Evolutionary conservation across 2,797 vertebrate species (phyloP).

Genomic region (Trichosurus vulpecula): DNA sequence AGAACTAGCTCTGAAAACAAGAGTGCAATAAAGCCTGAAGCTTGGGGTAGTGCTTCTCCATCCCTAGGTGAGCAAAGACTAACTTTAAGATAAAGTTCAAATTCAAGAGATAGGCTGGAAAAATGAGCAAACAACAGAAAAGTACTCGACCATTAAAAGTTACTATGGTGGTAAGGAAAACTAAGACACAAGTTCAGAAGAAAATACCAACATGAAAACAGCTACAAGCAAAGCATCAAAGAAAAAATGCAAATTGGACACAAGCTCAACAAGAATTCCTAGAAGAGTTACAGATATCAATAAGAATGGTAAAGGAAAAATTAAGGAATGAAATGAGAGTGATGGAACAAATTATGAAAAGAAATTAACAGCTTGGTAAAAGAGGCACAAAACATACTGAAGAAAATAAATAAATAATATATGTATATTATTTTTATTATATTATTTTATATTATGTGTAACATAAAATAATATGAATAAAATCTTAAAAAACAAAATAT

Average conservation of each 20-base stretch:
- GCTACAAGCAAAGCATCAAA: not conserved
- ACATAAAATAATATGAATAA: no score
- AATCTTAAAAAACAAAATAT: not conserved
- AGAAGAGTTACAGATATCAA: not conserved
- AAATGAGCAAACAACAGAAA: not conserved
- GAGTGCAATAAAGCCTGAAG: not conserved
- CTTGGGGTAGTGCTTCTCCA: not conserved
- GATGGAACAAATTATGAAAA: not conserved
- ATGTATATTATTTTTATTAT: no score
- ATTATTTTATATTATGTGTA: no score
- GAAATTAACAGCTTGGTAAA: not conserved
- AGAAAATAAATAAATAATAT: not conserved
- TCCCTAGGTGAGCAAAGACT: not conserved
- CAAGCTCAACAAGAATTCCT: not conserved
- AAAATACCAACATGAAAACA: not conserved
- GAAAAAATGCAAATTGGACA: not conserved
- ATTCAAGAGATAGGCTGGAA: not conserved
- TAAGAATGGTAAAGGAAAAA: not conserved
- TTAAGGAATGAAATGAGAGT: not conserved
- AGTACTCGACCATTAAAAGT: not conserved
- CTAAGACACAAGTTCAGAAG: not conserved
- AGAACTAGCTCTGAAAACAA: not conserved
- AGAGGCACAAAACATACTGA: not conserved
- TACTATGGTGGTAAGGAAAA: not conserved
- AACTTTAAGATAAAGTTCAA: not conserved